Base-by-base conservation (phyloP, 1,140 invertebrate genomes). In the Mycetomoellerius zeteki region DNA sequence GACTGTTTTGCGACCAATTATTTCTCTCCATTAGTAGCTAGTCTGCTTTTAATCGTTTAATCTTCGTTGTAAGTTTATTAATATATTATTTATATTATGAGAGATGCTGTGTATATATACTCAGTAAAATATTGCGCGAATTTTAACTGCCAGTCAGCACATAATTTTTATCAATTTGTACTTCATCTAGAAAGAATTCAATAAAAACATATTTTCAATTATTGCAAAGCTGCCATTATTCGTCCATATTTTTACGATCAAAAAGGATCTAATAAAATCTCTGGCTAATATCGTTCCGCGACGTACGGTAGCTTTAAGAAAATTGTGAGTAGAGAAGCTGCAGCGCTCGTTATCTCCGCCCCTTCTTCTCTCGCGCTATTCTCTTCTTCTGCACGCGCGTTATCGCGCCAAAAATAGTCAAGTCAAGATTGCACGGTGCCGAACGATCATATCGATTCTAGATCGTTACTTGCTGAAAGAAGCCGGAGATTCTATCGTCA, bases 401-500 rank as follows among this genome's bases (percentile, higher is more conserved):
- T 71, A 71, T 58, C 52, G 24, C 19, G 19, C 54, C 54, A 47
- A 73, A 73, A 60, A 84, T 84, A 73, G 80, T 75, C 54, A 24
- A 50, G 27, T 75, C 80, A 60, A 75, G 54, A 84, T 84, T 75
- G 71, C 54, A 54, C 33, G 19, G 33, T 27, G 37, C 37, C 52
- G 37, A 58, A 58, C 67, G 54, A 75, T 73, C 67, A 73, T 84
- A 84, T 73, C 80, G 69, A 75, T 84, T 62, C 21, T 88, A 75
- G 69, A 88, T 88, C 62, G 77, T 88, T 81, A 71, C 69, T 76
- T 67, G 52, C 69, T 67, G 65, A 58, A 86, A 88, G 62, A 56
- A 27, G 27, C 43, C 69, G 30, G 30, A 80, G 54, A 88, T 88
- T 88, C 77, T 88, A 88, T 88, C 87, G 75, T 50, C 85, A 78